Percentiles rank a stretch among this genome's conserved stretches.
Conservation (phyloP, 2,888 invertebrate species). For the Athetis lepigone region DNA sequence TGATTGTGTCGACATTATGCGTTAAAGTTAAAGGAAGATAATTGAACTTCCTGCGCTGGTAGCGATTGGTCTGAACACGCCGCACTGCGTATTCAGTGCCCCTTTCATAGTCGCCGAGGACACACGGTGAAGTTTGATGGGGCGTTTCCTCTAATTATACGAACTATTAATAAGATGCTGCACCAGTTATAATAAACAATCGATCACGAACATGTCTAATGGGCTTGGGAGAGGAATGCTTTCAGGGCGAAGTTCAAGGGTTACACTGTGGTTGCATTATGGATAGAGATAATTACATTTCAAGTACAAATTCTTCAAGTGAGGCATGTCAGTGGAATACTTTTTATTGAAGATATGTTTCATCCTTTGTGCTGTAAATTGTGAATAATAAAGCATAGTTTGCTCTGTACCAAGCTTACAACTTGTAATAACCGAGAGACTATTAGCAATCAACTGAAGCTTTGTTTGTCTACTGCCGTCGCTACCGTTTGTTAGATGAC, state of each 20-base stretch:
- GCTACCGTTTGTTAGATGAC: conserved; percentile 62
- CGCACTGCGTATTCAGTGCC: conserved; percentile 74
- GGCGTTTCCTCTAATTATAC: conserved; percentile 89
- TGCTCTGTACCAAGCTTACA: conserved; percentile 65
- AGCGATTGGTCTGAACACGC: conserved; percentile 82
- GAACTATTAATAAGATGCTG: conserved; percentile 86
- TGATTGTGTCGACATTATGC: conserved; percentile 89
- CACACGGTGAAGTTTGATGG: conserved; percentile 81
- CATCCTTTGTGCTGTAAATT: conserved; percentile 10
- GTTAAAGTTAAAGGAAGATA: conserved; percentile 88
- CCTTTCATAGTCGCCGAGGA: conserved; percentile 81
- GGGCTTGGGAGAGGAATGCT: conserved; percentile 71
- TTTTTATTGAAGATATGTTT: conserved; percentile 12
- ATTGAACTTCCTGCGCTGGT: conserved; percentile 89
- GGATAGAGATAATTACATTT: conserved; percentile 37
- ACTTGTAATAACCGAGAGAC: conserved; percentile 66
- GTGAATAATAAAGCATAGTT: conserved; percentile 30
- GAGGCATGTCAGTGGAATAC: conserved; percentile 14
- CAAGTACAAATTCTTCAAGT: conserved; percentile 17
- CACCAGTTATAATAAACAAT: conserved; percentile 77
- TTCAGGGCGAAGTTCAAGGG: conserved; percentile 62
- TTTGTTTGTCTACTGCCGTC: conserved; percentile 61
- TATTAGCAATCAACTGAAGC: conserved; percentile 67
- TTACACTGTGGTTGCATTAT: conserved; percentile 32
- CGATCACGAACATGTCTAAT: conserved; percentile 79